Conservation (phyloP, 2,797 vertebrate genomes). For the Notamacropus eugenii region DNA sequence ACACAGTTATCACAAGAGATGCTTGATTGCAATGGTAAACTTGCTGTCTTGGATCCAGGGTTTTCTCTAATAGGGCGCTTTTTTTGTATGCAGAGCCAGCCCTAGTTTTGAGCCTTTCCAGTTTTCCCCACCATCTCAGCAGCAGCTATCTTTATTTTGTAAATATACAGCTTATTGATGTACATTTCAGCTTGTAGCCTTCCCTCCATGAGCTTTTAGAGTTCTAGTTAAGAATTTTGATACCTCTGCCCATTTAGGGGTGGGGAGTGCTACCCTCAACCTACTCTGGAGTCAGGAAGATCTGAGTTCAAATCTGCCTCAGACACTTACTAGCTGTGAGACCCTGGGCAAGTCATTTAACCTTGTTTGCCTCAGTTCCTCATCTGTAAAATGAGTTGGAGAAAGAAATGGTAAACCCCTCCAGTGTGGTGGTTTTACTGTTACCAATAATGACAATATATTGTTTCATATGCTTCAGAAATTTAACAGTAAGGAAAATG, state of each 20-base stretch:
- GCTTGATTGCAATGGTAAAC: background rate
- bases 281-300: background rate
- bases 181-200: background rate
- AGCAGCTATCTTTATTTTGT: background rate
- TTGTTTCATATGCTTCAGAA: background rate
- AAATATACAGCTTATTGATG: background rate
- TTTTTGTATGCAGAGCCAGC: background rate
- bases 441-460: background rate
- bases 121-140: background rate
- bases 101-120: background rate
- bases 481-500: background rate
- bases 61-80: background rate
- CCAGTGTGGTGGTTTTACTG: background rate
- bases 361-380: background rate
- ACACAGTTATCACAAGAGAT: background rate
- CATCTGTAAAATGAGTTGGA: background rate
- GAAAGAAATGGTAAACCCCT: background rate
- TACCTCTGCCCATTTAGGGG: background rate
- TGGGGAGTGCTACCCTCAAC: background rate
- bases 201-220: background rate
- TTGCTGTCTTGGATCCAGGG: background rate
- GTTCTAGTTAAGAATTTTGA: background rate
- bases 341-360: background rate
- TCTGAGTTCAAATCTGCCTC: background rate
- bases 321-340: background rate